These are phyloP conservation scores for Agrochola circellaris DNA, from an alignment of 2,888 invertebrate genomes.

Conservation along the genomic window DNA sequence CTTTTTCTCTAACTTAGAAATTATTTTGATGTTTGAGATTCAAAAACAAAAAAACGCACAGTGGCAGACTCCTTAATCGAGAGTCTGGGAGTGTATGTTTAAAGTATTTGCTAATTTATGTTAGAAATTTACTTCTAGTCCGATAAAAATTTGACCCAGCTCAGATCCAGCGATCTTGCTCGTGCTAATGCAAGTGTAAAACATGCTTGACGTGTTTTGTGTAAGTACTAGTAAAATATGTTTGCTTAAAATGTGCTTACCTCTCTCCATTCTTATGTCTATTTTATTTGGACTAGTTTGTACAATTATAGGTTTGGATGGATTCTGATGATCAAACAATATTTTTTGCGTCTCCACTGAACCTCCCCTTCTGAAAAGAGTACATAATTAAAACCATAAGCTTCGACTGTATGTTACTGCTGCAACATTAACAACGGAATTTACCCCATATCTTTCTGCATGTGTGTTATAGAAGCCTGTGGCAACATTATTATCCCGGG, in stretches of 20 bases:
- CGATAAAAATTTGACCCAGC: neutral
- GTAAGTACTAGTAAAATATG: constrained; percentile 1
- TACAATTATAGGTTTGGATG: constrained; percentile 93
- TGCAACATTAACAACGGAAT: constrained; percentile 48
- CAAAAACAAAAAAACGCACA: neutral
- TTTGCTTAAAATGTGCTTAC: constrained; percentile 68
- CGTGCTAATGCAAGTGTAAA: neutral
- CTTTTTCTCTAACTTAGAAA: too few relatives aligned
- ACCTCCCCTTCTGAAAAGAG: constrained; percentile 73
- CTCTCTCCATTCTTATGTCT: constrained; percentile 85
- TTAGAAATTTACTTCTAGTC: neutral
- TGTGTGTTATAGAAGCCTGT: constrained; percentile 81
- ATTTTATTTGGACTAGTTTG: constrained; percentile 87
- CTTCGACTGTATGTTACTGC: neutral
- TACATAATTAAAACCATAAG: constrained; percentile 10
- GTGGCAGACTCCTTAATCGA: too few relatives aligned
- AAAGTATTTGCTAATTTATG: neutral
- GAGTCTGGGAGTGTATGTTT: neutral
- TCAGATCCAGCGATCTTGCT: neutral
- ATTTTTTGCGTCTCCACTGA: constrained; percentile 83
- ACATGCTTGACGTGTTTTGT: neutral
- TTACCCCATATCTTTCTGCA: constrained; percentile 85
- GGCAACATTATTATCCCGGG: constrained; percentile 86
- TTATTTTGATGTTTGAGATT: too few relatives aligned
- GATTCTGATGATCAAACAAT: constrained; percentile 87